Conservation (phyloP, 1,140 invertebrate genomes). For the Conus ventricosus region DNA sequence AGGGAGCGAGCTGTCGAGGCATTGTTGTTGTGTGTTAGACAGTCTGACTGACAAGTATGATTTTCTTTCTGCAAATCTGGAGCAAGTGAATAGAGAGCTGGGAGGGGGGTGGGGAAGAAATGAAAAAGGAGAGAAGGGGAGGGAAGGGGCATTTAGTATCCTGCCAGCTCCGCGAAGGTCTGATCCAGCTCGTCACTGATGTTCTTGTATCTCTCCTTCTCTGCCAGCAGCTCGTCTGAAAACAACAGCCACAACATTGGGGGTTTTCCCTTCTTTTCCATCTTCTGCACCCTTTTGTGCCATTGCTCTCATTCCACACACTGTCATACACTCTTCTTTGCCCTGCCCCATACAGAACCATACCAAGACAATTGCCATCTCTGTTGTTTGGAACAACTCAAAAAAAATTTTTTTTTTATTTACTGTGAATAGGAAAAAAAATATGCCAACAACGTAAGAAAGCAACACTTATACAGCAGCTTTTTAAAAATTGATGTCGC, state of each 20-base stretch:
- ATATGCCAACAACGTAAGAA: too few species aligned
- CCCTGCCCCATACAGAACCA: too few species aligned
- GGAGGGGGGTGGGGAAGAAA: not conserved
- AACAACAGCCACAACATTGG: constrained; percentile 55
- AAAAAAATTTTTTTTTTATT: too few species aligned
- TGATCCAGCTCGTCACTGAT: constrained; percentile 99
- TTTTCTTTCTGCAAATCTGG: constrained; percentile 39
- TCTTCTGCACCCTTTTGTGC: too few species aligned
- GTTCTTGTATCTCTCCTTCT: constrained; percentile 99
- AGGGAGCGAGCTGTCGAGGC: not conserved
- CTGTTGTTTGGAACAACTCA: too few species aligned
- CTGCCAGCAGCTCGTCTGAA: constrained; percentile 98
- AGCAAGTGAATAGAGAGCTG: not conserved
- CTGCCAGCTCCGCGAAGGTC: constrained; percentile 98
- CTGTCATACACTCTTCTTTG: too few species aligned
- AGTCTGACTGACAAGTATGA: constrained; percentile 24
- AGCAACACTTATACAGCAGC: too few species aligned
- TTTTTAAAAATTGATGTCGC: too few species aligned
- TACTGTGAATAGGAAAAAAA: too few species aligned
- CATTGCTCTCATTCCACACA: too few species aligned
- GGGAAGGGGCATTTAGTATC: constrained; percentile 81
- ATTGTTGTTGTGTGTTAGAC: not conserved
- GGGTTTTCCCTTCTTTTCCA: too few species aligned
- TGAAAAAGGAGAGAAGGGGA: not conserved
- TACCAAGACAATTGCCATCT: too few species aligned